phyloP scores from a whole-genome alignment of 2,888 invertebrate genomes.

The Drosophila aldrichi region DNA sequence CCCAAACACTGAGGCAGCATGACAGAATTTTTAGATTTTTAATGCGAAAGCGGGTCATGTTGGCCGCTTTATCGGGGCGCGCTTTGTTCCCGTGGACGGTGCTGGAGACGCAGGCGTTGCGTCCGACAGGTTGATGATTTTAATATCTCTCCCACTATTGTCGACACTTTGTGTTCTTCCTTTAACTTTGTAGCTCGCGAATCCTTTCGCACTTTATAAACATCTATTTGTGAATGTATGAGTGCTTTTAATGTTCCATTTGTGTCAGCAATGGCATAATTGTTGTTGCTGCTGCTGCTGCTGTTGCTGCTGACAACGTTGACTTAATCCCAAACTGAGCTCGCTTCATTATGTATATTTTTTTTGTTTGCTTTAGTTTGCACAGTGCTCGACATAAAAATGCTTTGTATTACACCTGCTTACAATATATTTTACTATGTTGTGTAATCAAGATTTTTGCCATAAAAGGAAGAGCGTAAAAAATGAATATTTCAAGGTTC shows the following conservation, averaged over 20 bases:
- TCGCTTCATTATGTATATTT: conserved; percentile 21
- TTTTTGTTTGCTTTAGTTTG: conserved; percentile 27
- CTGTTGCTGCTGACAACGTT: conserved; percentile 36
- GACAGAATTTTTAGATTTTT: conserved; percentile 84
- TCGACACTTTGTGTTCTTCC: conserved; percentile 40
- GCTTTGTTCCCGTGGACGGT: conserved; percentile 48
- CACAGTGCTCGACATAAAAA: conserved; percentile 36
- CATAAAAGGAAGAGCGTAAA: conserved; percentile 18
- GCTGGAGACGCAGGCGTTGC: conserved; percentile 35
- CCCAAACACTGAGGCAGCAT: conserved; percentile 83
- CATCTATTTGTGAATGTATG: conserved; percentile 18
- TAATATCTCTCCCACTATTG: conserved; percentile 32
- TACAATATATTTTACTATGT: conserved; percentile 18
- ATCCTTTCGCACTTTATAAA: conserved; percentile 49
- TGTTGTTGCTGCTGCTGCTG: conserved; percentile 20
- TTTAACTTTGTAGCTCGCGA: conserved; percentile 34
- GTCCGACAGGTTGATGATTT: conserved; percentile 61
- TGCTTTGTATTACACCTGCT: conserved; percentile 45
- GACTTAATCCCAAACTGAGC: conserved; percentile 41
- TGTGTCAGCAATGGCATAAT: conserved; percentile 26
- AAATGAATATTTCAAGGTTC: conserved; percentile 23
- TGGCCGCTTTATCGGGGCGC: conserved; percentile 25
- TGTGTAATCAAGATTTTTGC: conserved; percentile 26
- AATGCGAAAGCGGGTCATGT: conserved; percentile 85
- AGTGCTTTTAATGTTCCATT: conserved; percentile 53